phyloP scores from a whole-genome alignment of 1,140 invertebrate species.

The Drosophila tropicalis region DNA sequence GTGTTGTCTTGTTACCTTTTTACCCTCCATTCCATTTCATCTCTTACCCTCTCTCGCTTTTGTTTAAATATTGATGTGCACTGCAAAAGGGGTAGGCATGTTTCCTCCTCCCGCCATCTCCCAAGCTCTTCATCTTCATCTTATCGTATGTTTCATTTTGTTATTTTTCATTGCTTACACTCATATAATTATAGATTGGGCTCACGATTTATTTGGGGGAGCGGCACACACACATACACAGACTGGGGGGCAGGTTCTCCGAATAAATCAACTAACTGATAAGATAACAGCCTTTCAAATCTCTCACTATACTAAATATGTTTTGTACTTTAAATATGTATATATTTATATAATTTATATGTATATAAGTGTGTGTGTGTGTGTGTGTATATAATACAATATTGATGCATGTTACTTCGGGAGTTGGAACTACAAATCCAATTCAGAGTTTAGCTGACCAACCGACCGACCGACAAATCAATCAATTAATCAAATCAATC shows the following conservation, averaged over 20 bases:
- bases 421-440: not conserved
- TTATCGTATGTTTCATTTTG: no score
- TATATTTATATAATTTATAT: not conserved
- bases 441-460: not conserved
- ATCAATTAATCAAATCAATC: not conserved
- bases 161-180: conserved; percentile 14
- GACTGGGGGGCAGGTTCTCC: conserved; percentile 9
- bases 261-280: conserved; percentile 18
- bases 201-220: conserved; percentile 1
- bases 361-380: no score
- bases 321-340: no score
- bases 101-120: not conserved
- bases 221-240: not conserved
- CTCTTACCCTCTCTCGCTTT: not conserved
- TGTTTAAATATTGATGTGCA: conserved; percentile 14
- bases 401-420: not conserved
- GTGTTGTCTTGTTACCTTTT: conserved; percentile 24
- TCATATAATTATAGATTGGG: not conserved
- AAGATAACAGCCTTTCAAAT: not conserved
- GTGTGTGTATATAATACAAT: not conserved
- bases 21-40: not conserved
- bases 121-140: not conserved
- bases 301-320: not conserved
- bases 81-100: no score
- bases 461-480: not conserved